Evolutionary conservation across 2,888 invertebrate genomes (phyloP).

Genomic region (Nyleta sp.): DNA sequence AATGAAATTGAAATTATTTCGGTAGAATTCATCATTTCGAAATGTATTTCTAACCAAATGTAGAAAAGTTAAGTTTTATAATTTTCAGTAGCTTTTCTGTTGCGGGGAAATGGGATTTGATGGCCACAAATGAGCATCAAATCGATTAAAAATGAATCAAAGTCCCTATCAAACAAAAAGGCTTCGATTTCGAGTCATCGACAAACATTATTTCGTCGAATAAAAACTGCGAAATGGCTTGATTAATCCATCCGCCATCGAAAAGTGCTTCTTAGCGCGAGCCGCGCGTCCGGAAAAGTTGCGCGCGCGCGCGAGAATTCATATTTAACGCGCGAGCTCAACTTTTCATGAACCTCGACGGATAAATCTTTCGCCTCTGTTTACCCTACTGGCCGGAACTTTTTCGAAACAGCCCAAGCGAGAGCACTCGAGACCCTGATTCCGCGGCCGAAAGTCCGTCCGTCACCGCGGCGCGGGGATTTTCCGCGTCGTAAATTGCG

Average conservation of each 20-base stretch:
- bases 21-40: too few species aligned
- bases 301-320: slow-evolving; percentile 24
- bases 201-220: not conserved
- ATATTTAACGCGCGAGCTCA: slow-evolving; percentile 38
- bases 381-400: slow-evolving; percentile 53
- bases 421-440: slow-evolving; percentile 47
- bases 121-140: too few species aligned
- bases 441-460: slow-evolving; percentile 46
- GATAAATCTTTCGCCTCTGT: slow-evolving; percentile 49
- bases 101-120: too few species aligned
- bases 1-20: too few species aligned
- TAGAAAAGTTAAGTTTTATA: too few species aligned
- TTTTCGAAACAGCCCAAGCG: slow-evolving; percentile 50
- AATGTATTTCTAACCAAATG: too few species aligned
- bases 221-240: not conserved
- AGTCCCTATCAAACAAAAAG: too few species aligned
- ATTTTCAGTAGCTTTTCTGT: too few species aligned
- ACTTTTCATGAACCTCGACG: slow-evolving; percentile 45
- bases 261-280: not conserved
- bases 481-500: slow-evolving; percentile 76
- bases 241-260: slow-evolving; percentile 3
- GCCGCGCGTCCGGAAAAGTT: slow-evolving; percentile 1
- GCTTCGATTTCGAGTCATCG: too few species aligned
- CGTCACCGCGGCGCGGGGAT: slow-evolving; percentile 66
- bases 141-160: too few species aligned